Evolutionary conservation across 2,113 vertebrate genomes (phyloP).

Genomic region (Steatornis caripensis): DNA sequence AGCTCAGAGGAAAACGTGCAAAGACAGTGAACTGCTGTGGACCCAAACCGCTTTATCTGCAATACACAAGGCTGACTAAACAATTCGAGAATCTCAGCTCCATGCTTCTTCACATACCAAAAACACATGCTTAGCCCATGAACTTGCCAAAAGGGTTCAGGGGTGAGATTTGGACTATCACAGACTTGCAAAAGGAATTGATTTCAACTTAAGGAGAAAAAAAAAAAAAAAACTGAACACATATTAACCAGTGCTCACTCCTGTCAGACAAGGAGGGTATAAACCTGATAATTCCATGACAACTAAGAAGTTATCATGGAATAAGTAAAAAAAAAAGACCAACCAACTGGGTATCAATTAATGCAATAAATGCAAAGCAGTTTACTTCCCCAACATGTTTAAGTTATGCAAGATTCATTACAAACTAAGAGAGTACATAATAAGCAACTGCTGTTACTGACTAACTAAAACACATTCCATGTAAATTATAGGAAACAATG

Average conservation of each 20-base stretch:
- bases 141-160: neutral
- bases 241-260: neutral
- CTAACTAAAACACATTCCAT: neutral
- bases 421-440: neutral
- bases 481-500: neutral
- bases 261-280: neutral
- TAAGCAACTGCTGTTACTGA: neutral
- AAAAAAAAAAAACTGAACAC: too few relatives aligned
- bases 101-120: neutral
- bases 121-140: accelerated
- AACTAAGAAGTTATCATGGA: neutral
- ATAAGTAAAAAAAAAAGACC: neutral
- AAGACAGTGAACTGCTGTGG: neutral
- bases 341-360: neutral
- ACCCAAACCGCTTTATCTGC: neutral
- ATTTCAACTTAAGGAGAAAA: neutral
- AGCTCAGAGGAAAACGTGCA: neutral
- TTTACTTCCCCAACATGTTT: neutral
- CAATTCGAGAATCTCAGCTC: neutral
- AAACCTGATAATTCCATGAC: too few relatives aligned
- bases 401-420: neutral
- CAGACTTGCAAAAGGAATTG: neutral
- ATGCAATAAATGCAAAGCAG: neutral
- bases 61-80: neutral
- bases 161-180: neutral